Conservation (phyloP, 2,888 invertebrate genomes). For the Chloromyia formosa region DNA sequence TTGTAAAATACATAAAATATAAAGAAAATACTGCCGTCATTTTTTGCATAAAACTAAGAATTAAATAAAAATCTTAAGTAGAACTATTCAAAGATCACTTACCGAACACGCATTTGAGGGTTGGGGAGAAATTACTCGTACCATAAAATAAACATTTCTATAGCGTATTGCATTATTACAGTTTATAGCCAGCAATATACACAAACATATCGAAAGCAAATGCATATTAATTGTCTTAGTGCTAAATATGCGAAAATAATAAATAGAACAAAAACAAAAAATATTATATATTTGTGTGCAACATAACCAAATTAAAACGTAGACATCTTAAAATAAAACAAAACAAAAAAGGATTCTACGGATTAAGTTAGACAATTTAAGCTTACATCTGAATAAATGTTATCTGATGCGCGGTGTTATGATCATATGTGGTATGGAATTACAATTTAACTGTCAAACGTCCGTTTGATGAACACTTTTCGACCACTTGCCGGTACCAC, state of each 20-base stretch:
- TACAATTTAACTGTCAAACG: conserved; percentile 52
- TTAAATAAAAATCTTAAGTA: conserved; percentile 11
- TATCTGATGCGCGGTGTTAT: conserved; percentile 27
- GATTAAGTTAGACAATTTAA: neutral
- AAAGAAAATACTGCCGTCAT: neutral
- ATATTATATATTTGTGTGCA: neutral
- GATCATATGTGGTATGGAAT: neutral
- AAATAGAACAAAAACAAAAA: neutral
- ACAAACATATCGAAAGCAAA: neutral
- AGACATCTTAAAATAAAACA: neutral
- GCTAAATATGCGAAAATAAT: neutral
- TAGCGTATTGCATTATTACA: neutral
- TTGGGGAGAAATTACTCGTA: neutral
- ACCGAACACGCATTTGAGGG: neutral
- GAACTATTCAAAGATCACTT: conserved; percentile 6
- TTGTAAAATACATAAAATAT: neutral
- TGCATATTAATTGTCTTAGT: neutral
- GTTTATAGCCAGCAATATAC: neutral
- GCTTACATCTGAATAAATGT: conserved; percentile 10
- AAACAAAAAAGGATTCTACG: neutral
- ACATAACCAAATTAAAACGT: neutral
- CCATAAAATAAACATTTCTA: neutral
- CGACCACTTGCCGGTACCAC: conserved; percentile 52
- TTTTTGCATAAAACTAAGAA: neutral
- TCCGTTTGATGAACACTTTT: conserved; percentile 54